Percentiles rank a stretch among this genome's conserved stretches.
phyloP scores from a whole-genome alignment of 2,797 vertebrate genomes.

The Myripristis jacobus region DNA sequence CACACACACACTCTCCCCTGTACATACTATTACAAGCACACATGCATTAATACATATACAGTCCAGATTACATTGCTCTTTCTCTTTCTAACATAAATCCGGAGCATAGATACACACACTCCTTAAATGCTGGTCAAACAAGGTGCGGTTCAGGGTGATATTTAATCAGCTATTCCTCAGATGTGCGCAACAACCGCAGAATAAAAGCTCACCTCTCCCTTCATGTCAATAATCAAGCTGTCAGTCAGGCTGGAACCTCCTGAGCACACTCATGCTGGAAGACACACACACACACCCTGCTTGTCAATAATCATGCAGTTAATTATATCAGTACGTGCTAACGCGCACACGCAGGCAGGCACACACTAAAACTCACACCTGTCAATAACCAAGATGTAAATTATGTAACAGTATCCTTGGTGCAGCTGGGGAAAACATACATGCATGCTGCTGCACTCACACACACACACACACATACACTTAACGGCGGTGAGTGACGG shows the following conservation, averaged over 20 bases:
- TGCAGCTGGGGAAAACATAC: background rate
- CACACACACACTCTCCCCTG: constrained; percentile 2
- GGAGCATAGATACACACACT: too few relatives aligned
- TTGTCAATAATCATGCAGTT: constrained; percentile 51
- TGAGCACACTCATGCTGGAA: constrained; percentile 24
- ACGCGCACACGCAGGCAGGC: constrained; percentile 5
- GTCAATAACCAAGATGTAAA: background rate
- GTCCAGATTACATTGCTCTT: background rate
- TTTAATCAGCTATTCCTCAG: constrained; percentile 19
- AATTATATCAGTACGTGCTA: constrained; percentile 15
- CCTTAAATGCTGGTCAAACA: too few relatives aligned
- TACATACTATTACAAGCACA: constrained; percentile 8
- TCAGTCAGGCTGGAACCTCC: constrained; percentile 26
- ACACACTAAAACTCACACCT: background rate
- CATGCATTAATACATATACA: constrained; percentile 7
- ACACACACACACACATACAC: constrained; percentile 3
- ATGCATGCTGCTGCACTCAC: background rate
- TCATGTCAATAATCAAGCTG: constrained; percentile 38
- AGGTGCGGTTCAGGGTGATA: too few relatives aligned
- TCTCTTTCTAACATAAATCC: too few relatives aligned
- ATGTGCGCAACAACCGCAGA: background rate
- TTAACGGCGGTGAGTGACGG: constrained; percentile 9
- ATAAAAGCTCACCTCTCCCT: constrained; percentile 35
- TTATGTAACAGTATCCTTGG: background rate
- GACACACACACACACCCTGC: constrained; percentile 45